Conservation (phyloP, 1,140 invertebrate species). For the Pomacea maculata region DNA sequence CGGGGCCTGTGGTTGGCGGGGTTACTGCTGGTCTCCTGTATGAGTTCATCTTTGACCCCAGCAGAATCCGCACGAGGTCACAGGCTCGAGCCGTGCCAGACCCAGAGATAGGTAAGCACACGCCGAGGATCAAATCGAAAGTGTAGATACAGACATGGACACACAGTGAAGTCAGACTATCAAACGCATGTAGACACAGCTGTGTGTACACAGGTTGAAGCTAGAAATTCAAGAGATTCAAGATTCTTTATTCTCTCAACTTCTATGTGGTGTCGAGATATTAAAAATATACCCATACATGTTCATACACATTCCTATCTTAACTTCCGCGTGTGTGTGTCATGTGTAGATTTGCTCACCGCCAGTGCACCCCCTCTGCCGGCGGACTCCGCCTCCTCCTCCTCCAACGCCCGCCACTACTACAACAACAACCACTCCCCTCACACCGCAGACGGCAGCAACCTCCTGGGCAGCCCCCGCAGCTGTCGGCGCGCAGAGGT, state of each 20-base stretch:
- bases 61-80: constrained; percentile 17
- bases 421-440: background rate
- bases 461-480: constrained; percentile 1
- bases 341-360: background rate
- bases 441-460: background rate
- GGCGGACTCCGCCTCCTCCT: background rate
- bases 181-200: no score
- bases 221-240: no score
- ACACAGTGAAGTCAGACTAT: no score
- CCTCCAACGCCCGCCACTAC: constrained; percentile 4
- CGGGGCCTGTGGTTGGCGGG: constrained; percentile 28
- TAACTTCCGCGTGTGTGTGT: no score
- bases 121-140: background rate
- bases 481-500: background rate
- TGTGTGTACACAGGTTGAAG: no score
- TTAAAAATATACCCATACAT: no score
- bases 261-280: no score
- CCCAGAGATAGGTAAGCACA: background rate
- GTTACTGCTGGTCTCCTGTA: constrained; percentile 30
- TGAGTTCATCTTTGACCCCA: constrained; percentile 37
- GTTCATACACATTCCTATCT: no score
- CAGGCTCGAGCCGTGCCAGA: background rate
- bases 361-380: background rate
- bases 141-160: no score
- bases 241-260: no score